Evolutionary conservation across 2,113 vertebrate species (phyloP).

Genomic region (Tyrannus savana): DNA sequence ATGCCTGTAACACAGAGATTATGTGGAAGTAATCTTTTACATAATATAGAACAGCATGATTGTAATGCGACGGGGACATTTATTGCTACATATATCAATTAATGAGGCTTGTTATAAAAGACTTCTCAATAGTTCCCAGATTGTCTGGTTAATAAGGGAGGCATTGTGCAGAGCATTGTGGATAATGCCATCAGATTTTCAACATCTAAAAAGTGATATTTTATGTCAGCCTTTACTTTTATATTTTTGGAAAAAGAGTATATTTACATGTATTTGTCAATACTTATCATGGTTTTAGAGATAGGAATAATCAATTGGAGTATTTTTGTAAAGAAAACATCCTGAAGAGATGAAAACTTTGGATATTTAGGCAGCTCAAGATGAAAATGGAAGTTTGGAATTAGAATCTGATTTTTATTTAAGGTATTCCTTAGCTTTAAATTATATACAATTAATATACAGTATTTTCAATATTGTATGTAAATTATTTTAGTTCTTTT

Average conservation of each 20-base stretch:
- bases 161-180: neutral
- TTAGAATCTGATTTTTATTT: neutral
- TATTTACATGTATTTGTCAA: neutral
- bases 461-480: neutral
- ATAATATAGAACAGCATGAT: neutral
- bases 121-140: neutral
- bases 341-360: neutral
- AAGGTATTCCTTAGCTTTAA: neutral
- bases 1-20: neutral
- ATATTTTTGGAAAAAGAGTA: neutral
- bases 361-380: neutral
- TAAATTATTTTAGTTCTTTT: neutral
- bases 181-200: neutral
- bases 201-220: neutral
- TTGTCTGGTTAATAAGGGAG: neutral
- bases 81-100: slow-evolving; percentile 19
- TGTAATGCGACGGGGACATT: neutral
- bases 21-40: slow-evolving; percentile 2
- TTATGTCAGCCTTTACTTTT: neutral
- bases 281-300: neutral
- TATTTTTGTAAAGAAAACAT: neutral
- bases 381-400: neutral
- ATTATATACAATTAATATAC: neutral
- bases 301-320: neutral
- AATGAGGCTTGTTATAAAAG: slow-evolving; percentile 9